Evolutionary conservation across 1,140 invertebrate species (phyloP).

Genomic region (Atta cephalotes): DNA sequence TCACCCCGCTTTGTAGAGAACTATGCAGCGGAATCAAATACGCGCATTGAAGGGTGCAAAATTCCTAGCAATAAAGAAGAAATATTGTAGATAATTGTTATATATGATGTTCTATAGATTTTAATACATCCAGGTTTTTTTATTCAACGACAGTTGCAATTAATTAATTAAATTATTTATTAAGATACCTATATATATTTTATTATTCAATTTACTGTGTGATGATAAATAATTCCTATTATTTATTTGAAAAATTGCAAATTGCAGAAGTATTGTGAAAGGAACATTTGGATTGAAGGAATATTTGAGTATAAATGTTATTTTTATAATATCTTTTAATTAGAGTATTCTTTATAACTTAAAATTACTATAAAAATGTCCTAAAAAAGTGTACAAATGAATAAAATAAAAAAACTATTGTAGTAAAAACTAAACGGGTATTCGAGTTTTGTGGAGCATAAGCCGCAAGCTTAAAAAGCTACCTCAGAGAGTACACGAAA

Average conservation of each 20-base stretch:
- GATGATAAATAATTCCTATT: not conserved
- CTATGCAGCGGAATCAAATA: constrained; percentile 48
- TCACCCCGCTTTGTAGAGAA: constrained; percentile 44
- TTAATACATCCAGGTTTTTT: not conserved
- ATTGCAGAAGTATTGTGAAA: not conserved
- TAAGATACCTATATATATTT: not conserved
- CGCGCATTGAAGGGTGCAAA: constrained; percentile 13
- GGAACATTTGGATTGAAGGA: no score
- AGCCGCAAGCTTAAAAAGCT: constrained; percentile 71
- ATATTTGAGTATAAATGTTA: not conserved
- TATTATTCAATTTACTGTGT: not conserved
- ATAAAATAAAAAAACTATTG: constrained; percentile 58
- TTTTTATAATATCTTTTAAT: constrained; percentile 10
- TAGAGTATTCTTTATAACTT: constrained; percentile 6
- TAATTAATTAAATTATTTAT: not conserved
- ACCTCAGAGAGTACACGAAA: constrained; percentile 69
- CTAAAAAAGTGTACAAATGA: constrained; percentile 35
- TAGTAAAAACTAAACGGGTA: constrained; percentile 31
- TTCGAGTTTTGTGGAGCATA: constrained; percentile 66
- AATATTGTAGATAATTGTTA: constrained; percentile 2
- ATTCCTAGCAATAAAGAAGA: constrained; percentile 4
- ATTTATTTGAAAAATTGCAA: not conserved
- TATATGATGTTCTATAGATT: not conserved
- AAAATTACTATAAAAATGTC: not conserved
- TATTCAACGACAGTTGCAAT: not conserved